phyloP scores from a whole-genome alignment of 2,888 invertebrate species.

The Aspidapion aeneum region DNA sequence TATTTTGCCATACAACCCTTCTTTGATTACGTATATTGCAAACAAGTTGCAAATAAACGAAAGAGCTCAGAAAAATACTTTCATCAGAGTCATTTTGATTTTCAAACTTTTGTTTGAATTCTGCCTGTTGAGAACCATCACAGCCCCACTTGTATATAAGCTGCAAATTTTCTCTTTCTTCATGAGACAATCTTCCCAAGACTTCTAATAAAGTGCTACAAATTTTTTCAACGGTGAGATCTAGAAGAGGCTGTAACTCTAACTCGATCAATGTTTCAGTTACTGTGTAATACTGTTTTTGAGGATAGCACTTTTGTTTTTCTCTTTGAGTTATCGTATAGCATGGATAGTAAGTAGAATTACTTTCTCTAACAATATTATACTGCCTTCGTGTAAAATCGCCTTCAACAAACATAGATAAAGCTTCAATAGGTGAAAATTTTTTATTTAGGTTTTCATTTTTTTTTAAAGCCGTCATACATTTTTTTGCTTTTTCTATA shows the following conservation, averaged over 20 bases:
- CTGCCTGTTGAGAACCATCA: constrained; percentile 3
- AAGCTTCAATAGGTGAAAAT: background rate
- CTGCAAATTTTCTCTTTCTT: constrained; percentile 1
- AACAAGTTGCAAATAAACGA: background rate
- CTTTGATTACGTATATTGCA: background rate
- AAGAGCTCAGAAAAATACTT: constrained; percentile 2
- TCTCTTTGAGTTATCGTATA: background rate
- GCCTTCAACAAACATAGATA: background rate
- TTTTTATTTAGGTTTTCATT: background rate
- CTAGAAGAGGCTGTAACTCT: constrained; percentile 9
- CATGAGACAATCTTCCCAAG: background rate
- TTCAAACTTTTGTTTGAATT: background rate
- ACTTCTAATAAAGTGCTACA: background rate
- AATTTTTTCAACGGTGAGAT: constrained; percentile 9
- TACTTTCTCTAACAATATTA: background rate
- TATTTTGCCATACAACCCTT: constrained; percentile 7
- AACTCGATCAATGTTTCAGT: constrained; percentile 8
- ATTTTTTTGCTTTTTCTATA: background rate
- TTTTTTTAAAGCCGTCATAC: background rate
- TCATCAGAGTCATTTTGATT: constrained; percentile 3
- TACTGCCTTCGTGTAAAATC: background rate
- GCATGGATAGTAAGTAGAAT: background rate
- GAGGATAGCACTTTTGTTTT: background rate
- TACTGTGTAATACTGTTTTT: background rate
- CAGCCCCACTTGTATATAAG: constrained; percentile 7